phyloP scores from a whole-genome alignment of 1,140 invertebrate species.

The Platyscapa corneri region DNA sequence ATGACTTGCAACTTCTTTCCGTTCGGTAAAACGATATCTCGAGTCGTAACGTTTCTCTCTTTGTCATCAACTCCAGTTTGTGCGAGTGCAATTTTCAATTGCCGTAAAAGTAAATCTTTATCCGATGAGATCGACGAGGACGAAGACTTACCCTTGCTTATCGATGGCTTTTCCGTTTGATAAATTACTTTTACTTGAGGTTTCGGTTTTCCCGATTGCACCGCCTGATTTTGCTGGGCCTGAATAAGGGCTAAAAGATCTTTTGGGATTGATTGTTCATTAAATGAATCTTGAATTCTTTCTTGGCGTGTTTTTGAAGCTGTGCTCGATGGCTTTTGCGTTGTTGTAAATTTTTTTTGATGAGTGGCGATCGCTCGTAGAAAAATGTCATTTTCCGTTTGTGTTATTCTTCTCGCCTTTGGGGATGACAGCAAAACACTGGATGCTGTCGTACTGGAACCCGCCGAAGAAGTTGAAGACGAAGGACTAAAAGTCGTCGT shows the following conservation, averaged over 20 bases:
- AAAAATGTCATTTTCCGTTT: slow-evolving; percentile 69
- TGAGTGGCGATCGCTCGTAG: slow-evolving; percentile 71
- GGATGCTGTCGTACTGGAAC: slow-evolving; percentile 51
- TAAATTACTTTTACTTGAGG: slow-evolving; percentile 69
- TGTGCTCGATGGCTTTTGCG: slow-evolving; percentile 51
- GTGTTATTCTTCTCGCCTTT: slow-evolving; percentile 65
- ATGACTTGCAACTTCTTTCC: slow-evolving; percentile 84
- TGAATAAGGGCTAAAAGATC: slow-evolving; percentile 67
- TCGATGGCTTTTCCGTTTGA: slow-evolving; percentile 65
- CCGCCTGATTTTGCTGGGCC: slow-evolving; percentile 61
- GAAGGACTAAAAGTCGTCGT: slow-evolving; percentile 62
- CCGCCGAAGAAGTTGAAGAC: slow-evolving; percentile 55
- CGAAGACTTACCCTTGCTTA: slow-evolving; percentile 33
- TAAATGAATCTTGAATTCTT: slow-evolving; percentile 49
- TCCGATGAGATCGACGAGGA: slow-evolving; percentile 53
- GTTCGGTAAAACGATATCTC: slow-evolving; percentile 82
- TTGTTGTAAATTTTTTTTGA: slow-evolving; percentile 69
- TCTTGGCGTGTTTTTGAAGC: slow-evolving; percentile 52
- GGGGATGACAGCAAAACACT: slow-evolving; percentile 63
- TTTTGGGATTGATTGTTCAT: slow-evolving; percentile 57
- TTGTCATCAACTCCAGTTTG: slow-evolving; percentile 79
- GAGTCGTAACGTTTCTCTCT: slow-evolving; percentile 80
- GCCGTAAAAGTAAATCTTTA: slow-evolving; percentile 79
- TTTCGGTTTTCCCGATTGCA: slow-evolving; percentile 61
- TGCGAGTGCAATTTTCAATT: slow-evolving; percentile 81